A percentile compares a stretch with the other conserved stretches of the same genome.
These are phyloP conservation scores for Oreochromis tanganicae DNA, from an alignment of 2,113 vertebrate species.

Conservation along the genomic window DNA sequence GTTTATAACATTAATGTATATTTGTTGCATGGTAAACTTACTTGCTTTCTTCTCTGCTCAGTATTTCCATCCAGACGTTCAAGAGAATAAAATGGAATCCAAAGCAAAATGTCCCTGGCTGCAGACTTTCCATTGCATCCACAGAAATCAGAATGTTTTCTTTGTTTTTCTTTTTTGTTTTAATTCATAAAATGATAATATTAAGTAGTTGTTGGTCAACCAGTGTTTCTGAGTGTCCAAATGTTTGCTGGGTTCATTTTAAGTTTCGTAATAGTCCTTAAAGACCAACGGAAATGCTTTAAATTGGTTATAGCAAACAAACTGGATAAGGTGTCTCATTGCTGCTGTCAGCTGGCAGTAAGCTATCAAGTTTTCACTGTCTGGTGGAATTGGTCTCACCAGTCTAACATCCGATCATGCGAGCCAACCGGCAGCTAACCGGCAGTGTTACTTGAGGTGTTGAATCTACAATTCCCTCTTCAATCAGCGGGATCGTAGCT, in stretches of 20 bases:
- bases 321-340: not conserved
- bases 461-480: conserved; percentile 46
- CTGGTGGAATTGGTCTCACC: not conserved
- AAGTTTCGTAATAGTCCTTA: not conserved
- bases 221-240: not conserved
- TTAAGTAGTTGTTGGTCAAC: not conserved
- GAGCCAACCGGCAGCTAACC: not conserved
- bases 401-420: not conserved
- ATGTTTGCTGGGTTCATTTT: not conserved
- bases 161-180: not conserved
- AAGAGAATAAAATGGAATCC: not conserved
- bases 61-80: fast-evolving
- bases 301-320: not conserved
- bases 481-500: conserved; percentile 9
- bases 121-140: not conserved
- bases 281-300: not conserved
- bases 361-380: not conserved
- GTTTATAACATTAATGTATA: not conserved
- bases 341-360: not conserved
- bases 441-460: conserved; percentile 20
- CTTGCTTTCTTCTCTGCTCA: not conserved
- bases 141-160: not conserved
- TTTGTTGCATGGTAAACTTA: not conserved
- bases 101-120: not conserved
- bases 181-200: not conserved